Base-by-base conservation (phyloP, 2,113 vertebrate species). In the Phainopepla nitens region DNA sequence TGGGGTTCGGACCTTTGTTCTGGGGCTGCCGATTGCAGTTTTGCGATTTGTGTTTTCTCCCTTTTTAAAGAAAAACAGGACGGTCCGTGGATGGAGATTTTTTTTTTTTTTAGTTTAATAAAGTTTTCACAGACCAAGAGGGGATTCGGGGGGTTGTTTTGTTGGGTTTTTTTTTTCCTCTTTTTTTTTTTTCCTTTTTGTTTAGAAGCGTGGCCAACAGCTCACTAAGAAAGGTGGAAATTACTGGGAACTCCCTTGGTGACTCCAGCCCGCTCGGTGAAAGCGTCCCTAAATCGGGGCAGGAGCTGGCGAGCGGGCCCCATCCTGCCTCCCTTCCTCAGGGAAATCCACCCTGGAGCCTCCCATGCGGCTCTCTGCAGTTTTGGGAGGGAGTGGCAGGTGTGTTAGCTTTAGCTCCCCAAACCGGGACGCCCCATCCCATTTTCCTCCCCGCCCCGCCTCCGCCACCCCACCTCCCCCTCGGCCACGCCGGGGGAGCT, bases 1-100 rank as follows among this genome's bases (percentile, higher is more conserved):
- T 31, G 64, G 88, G 85, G 53, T 66, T 93, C 35, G 64, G 76
- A 96, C 90, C 86, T 93, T 95, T 88, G 79, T 94, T 92, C 76
- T 62, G 72, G 72, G 75, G 28, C 62, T 86, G 70, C 49, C 25
- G 39, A 42, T 13, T 22, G 90, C 71, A 39, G 11, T 95, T 90
- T 73, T 82, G 50, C 45, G 15, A 50, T 28, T 92, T n/a, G 2
- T 4, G 13, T 20, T 88, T 94, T 85, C 22, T 28, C 36, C 31
- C 47, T 39, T 79, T 71, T 39, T 20, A 27, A 76, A 80, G 49
- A 31, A 64, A 85, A 91, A 28, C 25, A 17, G 44, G 35, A 82
- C 9, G 1, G 12, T 85, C 8, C 5, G 15, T 13, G 23, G 28
- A 53, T 22, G 18, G 33, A 49, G 23, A 27, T 15, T 64, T 86